Evolutionary conservation across 2,797 vertebrate species (phyloP), one percentile per base, ranked within the genome.

Genomic region (Pseudotriccus pelzelni): DNA sequence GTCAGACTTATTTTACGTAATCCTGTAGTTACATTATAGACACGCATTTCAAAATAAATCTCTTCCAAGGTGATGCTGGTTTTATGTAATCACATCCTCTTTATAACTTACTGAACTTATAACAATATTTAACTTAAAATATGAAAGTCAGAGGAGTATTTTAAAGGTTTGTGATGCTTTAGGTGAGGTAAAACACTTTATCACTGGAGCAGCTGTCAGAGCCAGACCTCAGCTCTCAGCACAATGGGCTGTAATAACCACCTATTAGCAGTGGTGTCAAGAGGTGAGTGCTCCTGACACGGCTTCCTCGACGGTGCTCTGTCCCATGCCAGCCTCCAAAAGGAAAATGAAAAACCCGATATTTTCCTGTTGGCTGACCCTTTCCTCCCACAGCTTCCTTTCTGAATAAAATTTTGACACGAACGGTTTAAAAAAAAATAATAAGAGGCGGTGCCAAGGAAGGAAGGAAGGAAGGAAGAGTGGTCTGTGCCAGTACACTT

Each of bases 291-390:
- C 63, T 72, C 60, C 70, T 5, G 22, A 82, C 74, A 60, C 49
- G 39, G 84, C 77, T 52, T 58, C 67, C 81, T 19, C 27, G 27
- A 14, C 7, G 0, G 20, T 37, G 41, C 32, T 75, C 82, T 23
- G 75, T 49, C 53, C 69, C 53, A 49, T 47, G 69, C 79, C 94
- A 95, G 79, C 53, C 69, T 84, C 18, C 36, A 50, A 58, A 39
- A 78, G 94, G 92, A 93, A 95, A 88, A 88, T 79, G 66, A 90
- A 93, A 80, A 69, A 0, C 44, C 10, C 0, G 4, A 6, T 91
- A 87, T 79, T 41, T 96, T 95, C 94, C 96, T 94, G 76, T 92
- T 94, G 82, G 85, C 91, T 95, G 94, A 94, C 96, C 88, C 76
- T 17, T 93, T 95, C 94, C 90, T 91, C 70, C 85, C 89, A 49